phyloP scores from a whole-genome alignment of 2,888 invertebrate species.

The Acanthosepion pharaonis region DNA sequence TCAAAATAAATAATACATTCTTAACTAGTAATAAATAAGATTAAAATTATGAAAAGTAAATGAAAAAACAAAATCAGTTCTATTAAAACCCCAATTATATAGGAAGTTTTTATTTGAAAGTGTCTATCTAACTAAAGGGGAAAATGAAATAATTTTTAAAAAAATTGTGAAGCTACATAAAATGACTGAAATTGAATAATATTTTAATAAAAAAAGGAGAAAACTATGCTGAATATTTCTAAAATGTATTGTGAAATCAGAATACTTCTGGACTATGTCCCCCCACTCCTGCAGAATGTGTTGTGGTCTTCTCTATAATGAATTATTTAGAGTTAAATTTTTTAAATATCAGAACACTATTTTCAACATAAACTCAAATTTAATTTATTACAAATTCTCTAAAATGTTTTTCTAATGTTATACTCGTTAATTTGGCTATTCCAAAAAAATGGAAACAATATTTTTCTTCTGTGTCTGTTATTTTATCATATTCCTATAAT shows the following conservation, averaged over 20 bases:
- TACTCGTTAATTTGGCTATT: neutral
- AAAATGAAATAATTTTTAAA: neutral
- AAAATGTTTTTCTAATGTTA: neutral
- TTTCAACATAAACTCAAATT: neutral
- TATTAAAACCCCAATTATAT: conserved; percentile 50
- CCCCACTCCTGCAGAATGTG: no score
- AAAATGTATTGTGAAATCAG: neutral
- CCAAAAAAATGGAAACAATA: neutral
- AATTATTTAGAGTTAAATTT: neutral
- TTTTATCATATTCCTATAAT: neutral
- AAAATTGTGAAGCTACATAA: neutral
- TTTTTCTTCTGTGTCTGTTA: neutral
- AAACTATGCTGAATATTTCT: neutral
- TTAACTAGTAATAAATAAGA: no score
- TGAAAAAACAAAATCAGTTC: neutral
- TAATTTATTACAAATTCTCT: neutral
- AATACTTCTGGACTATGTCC: neutral
- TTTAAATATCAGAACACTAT: neutral
- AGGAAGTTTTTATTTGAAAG: no score
- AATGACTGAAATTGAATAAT: neutral
- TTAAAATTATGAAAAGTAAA: neutral
- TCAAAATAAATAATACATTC: neutral
- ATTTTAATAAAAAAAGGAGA: neutral
- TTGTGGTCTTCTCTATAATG: no score
- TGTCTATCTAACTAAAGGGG: no score